A percentile compares a stretch with the other conserved stretches of the same genome.
These are phyloP conservation scores for Bovichtus variegatus DNA, from an alignment of 2,797 vertebrate species.

Conservation along the genomic window DNA sequence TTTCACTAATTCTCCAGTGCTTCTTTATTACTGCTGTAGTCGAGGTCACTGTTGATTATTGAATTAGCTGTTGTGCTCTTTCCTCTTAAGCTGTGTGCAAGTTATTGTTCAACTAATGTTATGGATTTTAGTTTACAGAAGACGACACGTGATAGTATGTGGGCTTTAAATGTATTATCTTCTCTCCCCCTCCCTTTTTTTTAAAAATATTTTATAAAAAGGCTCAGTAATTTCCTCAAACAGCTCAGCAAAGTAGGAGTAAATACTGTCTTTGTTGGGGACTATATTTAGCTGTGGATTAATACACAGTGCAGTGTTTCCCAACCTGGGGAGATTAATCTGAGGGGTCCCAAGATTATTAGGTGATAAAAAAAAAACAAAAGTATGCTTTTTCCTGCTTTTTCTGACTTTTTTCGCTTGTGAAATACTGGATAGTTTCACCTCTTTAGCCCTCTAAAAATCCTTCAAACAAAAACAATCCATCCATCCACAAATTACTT, in stretches of 20 bases:
- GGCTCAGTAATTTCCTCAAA: no score
- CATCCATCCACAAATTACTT: background rate
- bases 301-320: background rate
- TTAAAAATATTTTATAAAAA: no score
- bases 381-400: background rate
- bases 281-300: background rate
- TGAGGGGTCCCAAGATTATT: background rate
- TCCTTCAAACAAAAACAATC: background rate
- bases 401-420: background rate
- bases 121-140: constrained; percentile 16
- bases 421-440: background rate
- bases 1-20: background rate
- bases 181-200: no score
- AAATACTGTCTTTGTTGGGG: background rate
- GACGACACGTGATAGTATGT: background rate
- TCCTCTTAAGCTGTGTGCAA: background rate
- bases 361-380: background rate
- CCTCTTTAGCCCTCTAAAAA: background rate
- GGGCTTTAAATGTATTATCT: no score
- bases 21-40: background rate
- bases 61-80: background rate
- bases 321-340: background rate
- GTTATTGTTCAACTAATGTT: constrained; percentile 3
- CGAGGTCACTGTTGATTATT: constrained; percentile 14
- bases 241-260: no score